phyloP scores from a whole-genome alignment of 2,888 invertebrate genomes.

The Ophion obscuratus region DNA sequence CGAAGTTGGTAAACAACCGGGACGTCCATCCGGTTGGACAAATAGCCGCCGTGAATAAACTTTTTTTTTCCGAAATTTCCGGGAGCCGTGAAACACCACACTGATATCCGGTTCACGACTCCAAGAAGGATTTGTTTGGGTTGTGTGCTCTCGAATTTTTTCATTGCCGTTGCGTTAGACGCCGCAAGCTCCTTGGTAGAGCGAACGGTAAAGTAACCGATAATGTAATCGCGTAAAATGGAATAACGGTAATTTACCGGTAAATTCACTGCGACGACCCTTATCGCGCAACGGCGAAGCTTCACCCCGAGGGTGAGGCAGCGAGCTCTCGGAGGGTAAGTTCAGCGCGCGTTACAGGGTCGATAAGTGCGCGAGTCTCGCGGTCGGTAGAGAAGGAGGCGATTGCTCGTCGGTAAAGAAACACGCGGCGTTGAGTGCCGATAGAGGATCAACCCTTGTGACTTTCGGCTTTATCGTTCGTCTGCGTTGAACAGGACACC shows the following conservation, averaged over 20 bases:
- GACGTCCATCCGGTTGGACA: not conserved
- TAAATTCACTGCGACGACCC: not conserved
- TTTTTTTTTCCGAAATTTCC: not conserved
- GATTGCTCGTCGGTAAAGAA: not conserved
- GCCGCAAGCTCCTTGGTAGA: too few species aligned
- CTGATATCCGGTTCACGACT: too few species aligned
- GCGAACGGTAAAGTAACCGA: not conserved
- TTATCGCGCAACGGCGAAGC: too few species aligned
- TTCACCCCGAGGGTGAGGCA: not conserved
- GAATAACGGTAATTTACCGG: not conserved
- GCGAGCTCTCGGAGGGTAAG: not conserved
- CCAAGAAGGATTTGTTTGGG: not conserved
- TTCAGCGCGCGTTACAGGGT: not conserved
- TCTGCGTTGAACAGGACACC: not conserved
- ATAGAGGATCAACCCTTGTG: conserved; percentile 60
- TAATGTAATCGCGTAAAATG: not conserved
- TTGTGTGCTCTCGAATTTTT: not conserved
- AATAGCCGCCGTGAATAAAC: not conserved
- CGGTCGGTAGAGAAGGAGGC: conserved; percentile 73
- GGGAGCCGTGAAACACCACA: too few species aligned
- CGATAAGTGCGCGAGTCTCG: conserved; percentile 26
- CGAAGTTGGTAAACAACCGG: not conserved
- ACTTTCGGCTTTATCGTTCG: not conserved
- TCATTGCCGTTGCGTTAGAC: too few species aligned
- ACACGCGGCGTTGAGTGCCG: conserved; percentile 67